These are phyloP conservation scores for Lumbricus terrestris DNA, from an alignment of 2,888 invertebrate species.

Conservation along the genomic window DNA sequence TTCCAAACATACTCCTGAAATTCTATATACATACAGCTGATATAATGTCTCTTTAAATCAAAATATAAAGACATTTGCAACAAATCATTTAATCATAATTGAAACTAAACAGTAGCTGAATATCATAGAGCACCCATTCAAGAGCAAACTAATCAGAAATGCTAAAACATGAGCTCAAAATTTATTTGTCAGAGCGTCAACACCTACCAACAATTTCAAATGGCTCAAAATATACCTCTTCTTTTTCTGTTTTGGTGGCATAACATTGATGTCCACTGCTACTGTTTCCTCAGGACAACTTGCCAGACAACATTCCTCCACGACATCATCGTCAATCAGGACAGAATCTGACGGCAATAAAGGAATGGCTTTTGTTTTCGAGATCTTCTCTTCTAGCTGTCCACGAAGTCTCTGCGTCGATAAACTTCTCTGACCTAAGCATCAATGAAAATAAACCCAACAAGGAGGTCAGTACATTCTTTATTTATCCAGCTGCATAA, in stretches of 20 bases:
- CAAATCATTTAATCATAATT: too few species aligned
- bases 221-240: not conserved
- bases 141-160: too few species aligned
- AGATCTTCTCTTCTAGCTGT: not conserved
- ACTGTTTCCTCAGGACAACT: not conserved
- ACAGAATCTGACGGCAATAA: not conserved
- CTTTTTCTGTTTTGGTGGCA: not conserved
- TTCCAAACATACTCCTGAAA: not conserved
- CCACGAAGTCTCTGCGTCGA: not conserved
- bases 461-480: too few species aligned
- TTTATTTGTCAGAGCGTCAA: not conserved
- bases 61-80: not conserved
- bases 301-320: not conserved
- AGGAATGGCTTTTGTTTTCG: not conserved
- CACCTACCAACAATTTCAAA: not conserved
- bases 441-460: not conserved
- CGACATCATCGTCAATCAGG: not conserved
- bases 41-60: not conserved
- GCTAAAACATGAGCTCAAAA: too few species aligned
- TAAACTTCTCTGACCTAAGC: not conserved
- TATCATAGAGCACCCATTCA: too few species aligned
- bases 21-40: not conserved
- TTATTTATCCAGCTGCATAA: too few species aligned
- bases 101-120: too few species aligned
- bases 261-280: not conserved